Percentiles rank a stretch among this genome's conserved stretches.
phyloP scores from a whole-genome alignment of 2,888 invertebrate species.

The Abscondita cerata region DNA sequence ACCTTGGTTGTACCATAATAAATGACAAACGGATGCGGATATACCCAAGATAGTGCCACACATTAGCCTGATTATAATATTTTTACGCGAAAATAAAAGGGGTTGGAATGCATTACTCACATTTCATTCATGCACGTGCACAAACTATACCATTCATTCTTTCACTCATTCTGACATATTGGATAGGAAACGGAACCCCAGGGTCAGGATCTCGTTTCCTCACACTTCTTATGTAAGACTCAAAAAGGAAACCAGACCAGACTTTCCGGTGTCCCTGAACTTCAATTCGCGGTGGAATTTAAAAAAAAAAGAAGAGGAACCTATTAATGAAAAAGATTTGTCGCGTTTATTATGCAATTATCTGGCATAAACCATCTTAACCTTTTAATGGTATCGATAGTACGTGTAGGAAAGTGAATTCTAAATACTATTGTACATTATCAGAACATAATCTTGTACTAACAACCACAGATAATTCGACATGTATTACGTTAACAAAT shows the following conservation, averaged over 20 bases:
- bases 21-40: constrained; percentile 3
- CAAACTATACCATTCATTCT: constrained; percentile 8
- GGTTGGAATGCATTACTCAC: constrained; percentile 15
- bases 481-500: constrained; percentile 40
- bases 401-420: not conserved
- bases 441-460: constrained; percentile 20
- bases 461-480: constrained; percentile 17
- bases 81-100: constrained; percentile 3
- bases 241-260: constrained; percentile 28
- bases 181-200: constrained; percentile 33
- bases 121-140: constrained; percentile 30
- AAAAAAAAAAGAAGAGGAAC: not conserved
- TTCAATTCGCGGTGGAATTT: constrained; percentile 3
- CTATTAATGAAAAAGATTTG: too few species aligned
- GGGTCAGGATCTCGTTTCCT: constrained; percentile 32
- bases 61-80: not conserved
- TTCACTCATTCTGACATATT: constrained; percentile 25
- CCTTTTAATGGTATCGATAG: not conserved
- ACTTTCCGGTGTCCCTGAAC: constrained; percentile 28
- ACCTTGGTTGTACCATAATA: not conserved
- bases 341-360: too few species aligned
- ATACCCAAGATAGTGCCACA: not conserved
- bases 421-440: not conserved
- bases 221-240: constrained; percentile 15
- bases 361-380: not conserved